These are phyloP conservation scores for Lithosia quadra DNA, from an alignment of 2,888 invertebrate genomes.

Conservation along the genomic window DNA sequence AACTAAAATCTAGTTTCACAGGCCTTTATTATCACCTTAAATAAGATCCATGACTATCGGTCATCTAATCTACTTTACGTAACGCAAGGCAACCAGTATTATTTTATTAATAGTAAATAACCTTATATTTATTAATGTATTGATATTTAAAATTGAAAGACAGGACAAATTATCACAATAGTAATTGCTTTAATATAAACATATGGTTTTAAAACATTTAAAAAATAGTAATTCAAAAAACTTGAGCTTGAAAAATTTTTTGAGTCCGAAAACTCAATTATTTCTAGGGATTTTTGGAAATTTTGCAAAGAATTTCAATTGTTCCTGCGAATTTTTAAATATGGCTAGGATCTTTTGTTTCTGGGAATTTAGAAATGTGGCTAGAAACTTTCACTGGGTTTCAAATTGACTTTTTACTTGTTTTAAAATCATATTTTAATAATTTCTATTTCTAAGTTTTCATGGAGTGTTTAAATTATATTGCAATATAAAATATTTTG, in stretches of 20 bases:
- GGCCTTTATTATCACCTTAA: constrained; percentile 52
- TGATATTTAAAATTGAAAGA: constrained; percentile 55
- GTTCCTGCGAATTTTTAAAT: neutral
- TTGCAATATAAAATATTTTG: constrained; percentile 43
- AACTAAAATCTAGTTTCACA: constrained; percentile 40
- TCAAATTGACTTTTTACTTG: neutral
- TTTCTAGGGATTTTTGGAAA: too few species aligned
- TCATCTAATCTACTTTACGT: constrained; percentile 67
- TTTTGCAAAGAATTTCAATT: neutral
- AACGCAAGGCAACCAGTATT: constrained; percentile 80
- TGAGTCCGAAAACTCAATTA: neutral
- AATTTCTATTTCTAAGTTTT: constrained; percentile 38
- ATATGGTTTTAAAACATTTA: constrained; percentile 31
- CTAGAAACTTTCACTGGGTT: neutral
- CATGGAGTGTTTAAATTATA: constrained; percentile 33
- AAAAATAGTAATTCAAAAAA: neutral
- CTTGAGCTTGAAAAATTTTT: neutral
- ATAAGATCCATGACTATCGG: constrained; percentile 39
- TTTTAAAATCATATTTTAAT: constrained; percentile 37
- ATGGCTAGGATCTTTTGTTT: neutral
- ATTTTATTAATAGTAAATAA: constrained; percentile 28
- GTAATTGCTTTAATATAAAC: constrained; percentile 41
- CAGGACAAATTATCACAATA: constrained; percentile 76
- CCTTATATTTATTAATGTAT: constrained; percentile 53
- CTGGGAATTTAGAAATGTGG: neutral